These are phyloP conservation scores for Gyrodactylus salaris DNA, from an alignment of 1,140 invertebrate species.

Conservation along the genomic window DNA sequence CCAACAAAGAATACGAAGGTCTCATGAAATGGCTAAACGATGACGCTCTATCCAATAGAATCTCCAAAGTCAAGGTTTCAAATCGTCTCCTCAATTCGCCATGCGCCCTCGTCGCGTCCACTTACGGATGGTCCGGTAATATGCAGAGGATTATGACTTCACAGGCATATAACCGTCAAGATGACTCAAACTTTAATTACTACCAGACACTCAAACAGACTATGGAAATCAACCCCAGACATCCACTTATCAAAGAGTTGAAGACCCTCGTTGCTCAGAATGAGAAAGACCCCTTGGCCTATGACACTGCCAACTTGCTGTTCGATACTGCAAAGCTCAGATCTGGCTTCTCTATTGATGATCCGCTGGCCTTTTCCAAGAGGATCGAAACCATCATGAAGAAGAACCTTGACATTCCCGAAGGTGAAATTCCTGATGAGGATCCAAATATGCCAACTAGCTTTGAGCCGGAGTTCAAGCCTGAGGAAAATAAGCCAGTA, in stretches of 20 bases:
- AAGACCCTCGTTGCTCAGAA: background rate
- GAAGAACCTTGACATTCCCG: constrained; percentile 1
- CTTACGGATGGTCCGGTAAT: constrained; percentile 85
- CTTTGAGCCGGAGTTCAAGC: background rate
- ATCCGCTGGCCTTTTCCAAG: constrained; percentile 48
- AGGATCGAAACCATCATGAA: constrained; percentile 30
- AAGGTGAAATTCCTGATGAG: background rate
- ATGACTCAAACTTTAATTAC: constrained; percentile 49
- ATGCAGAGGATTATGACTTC: constrained; percentile 83
- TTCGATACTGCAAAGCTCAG: constrained; percentile 56
- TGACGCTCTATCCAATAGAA: constrained; percentile 43
- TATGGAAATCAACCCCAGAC: constrained; percentile 76
- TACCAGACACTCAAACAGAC: constrained; percentile 86
- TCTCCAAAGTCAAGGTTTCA: constrained; percentile 33
- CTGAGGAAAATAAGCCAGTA: background rate
- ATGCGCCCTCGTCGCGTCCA: constrained; percentile 70
- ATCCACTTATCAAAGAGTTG: constrained; percentile 44
- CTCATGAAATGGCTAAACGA: constrained; percentile 60
- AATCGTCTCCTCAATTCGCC: constrained; percentile 61
- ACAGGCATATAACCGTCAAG: constrained; percentile 75
- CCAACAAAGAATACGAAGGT: constrained; percentile 29
- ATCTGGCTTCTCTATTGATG: constrained; percentile 51
- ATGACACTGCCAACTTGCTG: constrained; percentile 55
- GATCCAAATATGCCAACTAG: background rate
- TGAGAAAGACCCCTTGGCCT: constrained; percentile 22